phyloP scores from a whole-genome alignment of 2,888 invertebrate genomes.

The Hypomecis punctinalis region DNA sequence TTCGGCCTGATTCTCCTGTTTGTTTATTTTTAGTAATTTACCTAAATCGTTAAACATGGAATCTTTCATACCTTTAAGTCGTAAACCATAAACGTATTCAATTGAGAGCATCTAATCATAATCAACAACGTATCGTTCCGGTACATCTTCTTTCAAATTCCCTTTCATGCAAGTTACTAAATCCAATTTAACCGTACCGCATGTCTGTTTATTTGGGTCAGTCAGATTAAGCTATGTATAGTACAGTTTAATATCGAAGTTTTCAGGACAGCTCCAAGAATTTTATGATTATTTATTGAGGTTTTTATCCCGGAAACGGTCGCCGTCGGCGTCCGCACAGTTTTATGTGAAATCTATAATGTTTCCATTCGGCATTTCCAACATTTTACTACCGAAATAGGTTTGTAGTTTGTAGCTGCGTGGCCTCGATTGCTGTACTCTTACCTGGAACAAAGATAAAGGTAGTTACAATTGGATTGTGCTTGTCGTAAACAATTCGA shows the following conservation, averaged over 20 bases:
- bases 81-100: too few relatives aligned
- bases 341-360: conserved; percentile 39
- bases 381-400: conserved; percentile 27
- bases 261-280: conserved; percentile 30
- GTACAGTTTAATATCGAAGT: conserved; percentile 32
- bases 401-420: conserved; percentile 17
- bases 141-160: too few relatives aligned
- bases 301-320: conserved; percentile 34
- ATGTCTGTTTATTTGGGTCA: conserved; percentile 21
- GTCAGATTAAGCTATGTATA: conserved; percentile 20
- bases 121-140: too few relatives aligned
- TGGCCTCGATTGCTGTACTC: conserved; percentile 16
- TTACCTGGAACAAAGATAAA: conserved; percentile 41
- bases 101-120: too few relatives aligned
- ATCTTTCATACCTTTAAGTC: too few relatives aligned
- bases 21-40: too few relatives aligned
- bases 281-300: conserved; percentile 38
- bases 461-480: background rate
- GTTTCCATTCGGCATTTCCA: conserved; percentile 31
- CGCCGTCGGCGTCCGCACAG: conserved; percentile 15
- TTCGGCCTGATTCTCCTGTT: too few relatives aligned
- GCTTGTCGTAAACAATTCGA: background rate
- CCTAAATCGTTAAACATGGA: too few relatives aligned
- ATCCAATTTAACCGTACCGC: conserved; percentile 3
- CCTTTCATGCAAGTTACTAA: background rate